These are phyloP conservation scores for Euglossa dilemma DNA, from an alignment of 1,140 invertebrate species.

Conservation along the genomic window DNA sequence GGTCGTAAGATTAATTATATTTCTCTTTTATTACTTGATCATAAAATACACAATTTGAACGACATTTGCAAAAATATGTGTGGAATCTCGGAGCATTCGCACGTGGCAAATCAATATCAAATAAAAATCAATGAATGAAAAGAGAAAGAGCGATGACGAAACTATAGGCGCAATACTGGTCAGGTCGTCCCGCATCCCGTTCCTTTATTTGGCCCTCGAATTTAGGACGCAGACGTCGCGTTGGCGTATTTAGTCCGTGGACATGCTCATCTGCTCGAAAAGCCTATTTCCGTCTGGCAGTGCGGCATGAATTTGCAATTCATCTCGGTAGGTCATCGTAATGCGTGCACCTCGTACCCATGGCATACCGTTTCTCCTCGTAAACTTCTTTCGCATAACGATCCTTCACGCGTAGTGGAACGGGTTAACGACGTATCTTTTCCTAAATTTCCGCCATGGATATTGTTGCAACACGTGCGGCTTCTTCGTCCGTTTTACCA, in stretches of 20 bases:
- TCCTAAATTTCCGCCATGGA: background rate
- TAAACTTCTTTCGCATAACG: constrained; percentile 14
- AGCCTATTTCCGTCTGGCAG: constrained; percentile 31
- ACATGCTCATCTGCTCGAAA: constrained; percentile 31
- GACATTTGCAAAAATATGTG: too few species aligned
- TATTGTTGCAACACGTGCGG: background rate
- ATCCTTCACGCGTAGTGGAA: constrained; percentile 5
- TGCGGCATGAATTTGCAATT: constrained; percentile 29
- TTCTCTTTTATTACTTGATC: too few species aligned
- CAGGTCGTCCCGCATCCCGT: background rate
- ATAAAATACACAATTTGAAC: too few species aligned
- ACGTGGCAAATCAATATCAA: too few species aligned
- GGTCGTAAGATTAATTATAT: too few species aligned
- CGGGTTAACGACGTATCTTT: constrained; percentile 3
- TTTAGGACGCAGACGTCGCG: constrained; percentile 11
- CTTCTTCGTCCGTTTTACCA: background rate
- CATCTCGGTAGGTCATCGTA: constrained; percentile 39
- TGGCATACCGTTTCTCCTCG: constrained; percentile 33
- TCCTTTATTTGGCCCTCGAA: constrained; percentile 5
- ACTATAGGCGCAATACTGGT: background rate
- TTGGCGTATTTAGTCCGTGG: constrained; percentile 19
- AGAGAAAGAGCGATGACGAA: background rate
- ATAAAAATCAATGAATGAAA: too few species aligned
- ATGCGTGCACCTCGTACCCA: constrained; percentile 19
- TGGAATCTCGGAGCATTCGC: too few species aligned